Conservation (phyloP, 2,888 invertebrate species). For the Coremacera marginata region DNA sequence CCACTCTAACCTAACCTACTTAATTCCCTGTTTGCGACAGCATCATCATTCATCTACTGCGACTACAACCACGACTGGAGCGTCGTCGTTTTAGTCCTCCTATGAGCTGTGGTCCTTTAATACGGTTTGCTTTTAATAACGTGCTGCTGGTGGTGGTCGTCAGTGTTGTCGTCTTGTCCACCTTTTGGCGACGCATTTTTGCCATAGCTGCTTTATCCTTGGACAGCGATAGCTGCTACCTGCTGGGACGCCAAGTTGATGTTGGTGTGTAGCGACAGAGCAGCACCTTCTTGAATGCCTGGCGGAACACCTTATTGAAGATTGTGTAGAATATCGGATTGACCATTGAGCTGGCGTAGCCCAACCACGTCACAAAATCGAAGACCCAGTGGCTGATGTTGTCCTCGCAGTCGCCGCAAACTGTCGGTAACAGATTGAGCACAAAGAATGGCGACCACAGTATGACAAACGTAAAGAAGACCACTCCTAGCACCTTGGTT, state of each 20-base stretch:
- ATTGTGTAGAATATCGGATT: conserved; percentile 97
- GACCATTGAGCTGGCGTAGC: conserved; percentile 94
- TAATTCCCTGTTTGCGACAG: background rate
- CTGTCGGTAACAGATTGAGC: conserved; percentile 85
- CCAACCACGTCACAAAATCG: conserved; percentile 91
- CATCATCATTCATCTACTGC: conserved; percentile 37
- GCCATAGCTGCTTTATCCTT: conserved; percentile 42
- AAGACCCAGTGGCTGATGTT: conserved; percentile 83
- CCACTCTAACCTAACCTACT: background rate
- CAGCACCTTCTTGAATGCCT: conserved; percentile 89
- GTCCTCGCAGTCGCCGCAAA: conserved; percentile 85
- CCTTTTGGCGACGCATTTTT: background rate
- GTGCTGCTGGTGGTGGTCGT: background rate
- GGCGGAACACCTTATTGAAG: conserved; percentile 93
- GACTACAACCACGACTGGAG: conserved; percentile 39
- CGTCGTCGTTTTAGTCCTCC: conserved; percentile 37
- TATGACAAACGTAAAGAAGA: conserved; percentile 94
- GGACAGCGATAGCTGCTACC: conserved; percentile 66
- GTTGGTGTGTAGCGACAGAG: conserved; percentile 80
- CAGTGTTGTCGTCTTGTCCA: conserved; percentile 34
- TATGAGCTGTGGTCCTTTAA: conserved; percentile 22
- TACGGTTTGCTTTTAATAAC: background rate
- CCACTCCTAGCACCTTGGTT: conserved; percentile 93
- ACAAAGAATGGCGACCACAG: conserved; percentile 97
- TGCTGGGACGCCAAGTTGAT: conserved; percentile 72